A percentile compares a stretch with the other conserved stretches of the same genome.
These are phyloP conservation scores for Heliconius erato DNA, from an alignment of 2,888 invertebrate species.

Conservation along the genomic window DNA sequence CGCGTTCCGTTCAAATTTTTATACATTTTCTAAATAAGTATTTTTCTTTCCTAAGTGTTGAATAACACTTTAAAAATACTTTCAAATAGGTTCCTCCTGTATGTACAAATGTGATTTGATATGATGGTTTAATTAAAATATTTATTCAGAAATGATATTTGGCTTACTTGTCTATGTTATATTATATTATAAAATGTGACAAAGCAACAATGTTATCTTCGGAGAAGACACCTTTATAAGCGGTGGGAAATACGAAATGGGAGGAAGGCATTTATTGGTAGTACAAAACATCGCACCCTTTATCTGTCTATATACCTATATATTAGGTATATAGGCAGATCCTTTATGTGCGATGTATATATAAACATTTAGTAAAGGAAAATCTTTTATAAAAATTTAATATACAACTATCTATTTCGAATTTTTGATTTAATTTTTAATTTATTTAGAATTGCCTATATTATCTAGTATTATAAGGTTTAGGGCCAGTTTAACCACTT, in stretches of 20 bases:
- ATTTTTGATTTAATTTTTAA: too few relatives aligned
- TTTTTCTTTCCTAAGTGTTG: too few relatives aligned
- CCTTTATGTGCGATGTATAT: background rate
- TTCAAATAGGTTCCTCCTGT: background rate
- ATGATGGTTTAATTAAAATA: background rate
- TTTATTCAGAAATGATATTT: background rate
- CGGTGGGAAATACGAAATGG: background rate
- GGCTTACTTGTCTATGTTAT: constrained; percentile 1
- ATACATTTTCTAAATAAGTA: too few relatives aligned
- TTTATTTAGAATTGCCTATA: too few relatives aligned
- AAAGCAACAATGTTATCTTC: constrained; percentile 32
- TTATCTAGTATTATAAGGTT: too few relatives aligned
- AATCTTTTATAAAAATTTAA: background rate
- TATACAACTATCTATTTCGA: background rate
- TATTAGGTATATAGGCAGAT: background rate
- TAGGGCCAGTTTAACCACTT: too few relatives aligned
- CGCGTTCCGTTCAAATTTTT: too few relatives aligned
- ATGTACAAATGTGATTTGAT: background rate
- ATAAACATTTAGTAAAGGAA: background rate
- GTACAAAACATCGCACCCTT: constrained; percentile 17
- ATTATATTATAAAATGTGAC: constrained; percentile 28
- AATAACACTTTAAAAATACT: too few relatives aligned
- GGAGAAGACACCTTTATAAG: constrained; percentile 18
- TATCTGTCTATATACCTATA: background rate
- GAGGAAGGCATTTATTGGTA: constrained; percentile 24